A percentile compares a stretch with the other conserved stretches of the same genome.
phyloP scores from a whole-genome alignment of 2,888 invertebrate genomes.

The Callimorpha dominula region DNA sequence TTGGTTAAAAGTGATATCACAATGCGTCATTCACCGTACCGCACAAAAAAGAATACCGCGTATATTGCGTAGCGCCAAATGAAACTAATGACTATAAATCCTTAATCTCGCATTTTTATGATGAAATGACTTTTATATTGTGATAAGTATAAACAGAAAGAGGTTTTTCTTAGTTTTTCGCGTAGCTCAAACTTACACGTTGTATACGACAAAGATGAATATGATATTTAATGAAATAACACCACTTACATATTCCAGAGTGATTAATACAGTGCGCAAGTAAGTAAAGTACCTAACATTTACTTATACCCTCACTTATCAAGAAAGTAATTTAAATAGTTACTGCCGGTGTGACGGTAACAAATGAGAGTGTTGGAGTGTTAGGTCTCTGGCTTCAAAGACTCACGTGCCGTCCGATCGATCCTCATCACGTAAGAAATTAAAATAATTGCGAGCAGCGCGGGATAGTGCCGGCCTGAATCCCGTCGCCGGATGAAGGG shows the following conservation, averaged over 20 bases:
- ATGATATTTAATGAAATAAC: neutral
- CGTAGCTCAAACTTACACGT: no score
- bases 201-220: neutral
- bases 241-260: neutral
- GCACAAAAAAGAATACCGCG: no score
- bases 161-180: no score
- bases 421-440: conserved; percentile 80
- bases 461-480: conserved; percentile 69
- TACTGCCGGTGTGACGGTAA: conserved; percentile 63
- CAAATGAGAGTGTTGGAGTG: conserved; percentile 61
- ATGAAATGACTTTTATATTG: no score
- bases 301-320: conserved; percentile 12
- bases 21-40: no score
- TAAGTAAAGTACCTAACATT: neutral
- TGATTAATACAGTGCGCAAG: neutral
- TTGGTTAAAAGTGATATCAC: no score
- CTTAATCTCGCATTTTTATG: no score
- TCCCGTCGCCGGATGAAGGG: conserved; percentile 59
- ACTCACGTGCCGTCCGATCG: conserved; percentile 79
- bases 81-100: no score
- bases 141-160: no score
- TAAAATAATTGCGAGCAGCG: conserved; percentile 81
- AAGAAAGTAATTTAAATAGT: conserved; percentile 69
- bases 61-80: no score
- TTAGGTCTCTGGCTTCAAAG: conserved; percentile 56